Evolutionary conservation across 2,113 vertebrate species (phyloP).

Genomic region (Gobius niger): DNA sequence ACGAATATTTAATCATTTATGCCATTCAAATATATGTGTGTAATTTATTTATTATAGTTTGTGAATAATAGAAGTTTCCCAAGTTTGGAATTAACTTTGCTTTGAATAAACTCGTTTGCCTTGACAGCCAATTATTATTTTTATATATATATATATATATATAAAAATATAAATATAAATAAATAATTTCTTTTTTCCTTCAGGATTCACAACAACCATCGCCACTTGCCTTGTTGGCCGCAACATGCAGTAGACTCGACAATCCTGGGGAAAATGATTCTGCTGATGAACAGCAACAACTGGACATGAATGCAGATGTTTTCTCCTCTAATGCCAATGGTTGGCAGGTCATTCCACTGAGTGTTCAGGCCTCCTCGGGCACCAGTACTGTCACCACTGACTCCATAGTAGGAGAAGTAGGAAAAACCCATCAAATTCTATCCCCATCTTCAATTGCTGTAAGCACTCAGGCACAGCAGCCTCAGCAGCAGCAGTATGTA

Average conservation of each 20-base stretch:
- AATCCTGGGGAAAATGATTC: conserved; percentile 88
- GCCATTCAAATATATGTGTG: too few relatives aligned
- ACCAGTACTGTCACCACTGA: conserved; percentile 73
- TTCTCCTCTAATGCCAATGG: conserved; percentile 86
- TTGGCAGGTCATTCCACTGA: conserved; percentile 90
- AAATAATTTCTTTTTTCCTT: conserved; percentile 39
- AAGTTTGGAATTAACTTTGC: too few relatives aligned
- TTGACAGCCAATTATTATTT: conserved; percentile 7
- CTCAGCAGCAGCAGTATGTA: conserved; percentile 81
- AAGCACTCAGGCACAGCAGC: conserved; percentile 71
- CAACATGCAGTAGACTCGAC: conserved; percentile 96
- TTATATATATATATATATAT: too few relatives aligned
- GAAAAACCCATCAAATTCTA: conserved; percentile 79
- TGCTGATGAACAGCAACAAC: conserved; percentile 76
- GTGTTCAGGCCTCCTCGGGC: conserved; percentile 60
- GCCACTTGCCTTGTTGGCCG: conserved; percentile 92
- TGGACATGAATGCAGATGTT: conserved; percentile 85
- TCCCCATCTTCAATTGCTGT: conserved; percentile 60
- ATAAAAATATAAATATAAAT: too few relatives aligned
- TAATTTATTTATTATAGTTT: too few relatives aligned
- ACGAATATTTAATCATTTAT: neutral
- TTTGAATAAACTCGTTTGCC: too few relatives aligned
- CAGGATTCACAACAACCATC: conserved; percentile 94
- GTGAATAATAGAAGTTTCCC: too few relatives aligned
- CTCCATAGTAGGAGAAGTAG: conserved; percentile 74